A percentile compares a stretch with the other conserved stretches of the same genome.
phyloP scores from a whole-genome alignment of 2,113 vertebrate species.

The Oostethus manadensis region DNA sequence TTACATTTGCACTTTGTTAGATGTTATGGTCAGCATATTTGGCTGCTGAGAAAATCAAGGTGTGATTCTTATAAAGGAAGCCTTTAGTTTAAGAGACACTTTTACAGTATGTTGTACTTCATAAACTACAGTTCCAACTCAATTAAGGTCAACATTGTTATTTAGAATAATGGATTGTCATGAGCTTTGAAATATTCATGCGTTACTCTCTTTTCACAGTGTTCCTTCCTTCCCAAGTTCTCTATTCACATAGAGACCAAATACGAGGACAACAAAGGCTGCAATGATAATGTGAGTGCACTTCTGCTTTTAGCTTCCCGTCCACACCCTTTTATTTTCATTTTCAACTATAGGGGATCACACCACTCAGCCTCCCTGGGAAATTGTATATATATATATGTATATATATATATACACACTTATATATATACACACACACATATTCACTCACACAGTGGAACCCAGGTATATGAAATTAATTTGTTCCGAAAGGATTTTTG shows the following conservation, averaged over 20 bases:
- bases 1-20: too few relatives aligned
- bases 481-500: too few relatives aligned
- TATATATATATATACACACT: too few relatives aligned
- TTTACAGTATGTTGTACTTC: not conserved
- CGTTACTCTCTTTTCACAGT: constrained; percentile 34
- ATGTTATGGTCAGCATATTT: not conserved
- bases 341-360: too few relatives aligned
- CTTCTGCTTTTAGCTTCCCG: not conserved
- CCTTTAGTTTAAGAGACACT: not conserved
- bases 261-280: constrained; percentile 71
- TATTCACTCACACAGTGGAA: too few relatives aligned
- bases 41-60: not conserved
- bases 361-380: too few relatives aligned
- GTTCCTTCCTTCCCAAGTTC: constrained; percentile 69
- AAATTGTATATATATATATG: too few relatives aligned
- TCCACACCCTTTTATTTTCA: too few relatives aligned
- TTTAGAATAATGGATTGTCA: too few relatives aligned
- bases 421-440: too few relatives aligned
- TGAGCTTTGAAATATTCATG: not conserved
- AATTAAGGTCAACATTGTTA: not conserved
- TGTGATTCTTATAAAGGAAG: not conserved
- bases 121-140: not conserved
- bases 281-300: constrained; percentile 64
- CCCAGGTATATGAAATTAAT: too few relatives aligned
- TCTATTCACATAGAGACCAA: constrained; percentile 73